These are phyloP conservation scores for Epinotia ramella DNA, from an alignment of 2,888 invertebrate genomes.

Conservation along the genomic window DNA sequence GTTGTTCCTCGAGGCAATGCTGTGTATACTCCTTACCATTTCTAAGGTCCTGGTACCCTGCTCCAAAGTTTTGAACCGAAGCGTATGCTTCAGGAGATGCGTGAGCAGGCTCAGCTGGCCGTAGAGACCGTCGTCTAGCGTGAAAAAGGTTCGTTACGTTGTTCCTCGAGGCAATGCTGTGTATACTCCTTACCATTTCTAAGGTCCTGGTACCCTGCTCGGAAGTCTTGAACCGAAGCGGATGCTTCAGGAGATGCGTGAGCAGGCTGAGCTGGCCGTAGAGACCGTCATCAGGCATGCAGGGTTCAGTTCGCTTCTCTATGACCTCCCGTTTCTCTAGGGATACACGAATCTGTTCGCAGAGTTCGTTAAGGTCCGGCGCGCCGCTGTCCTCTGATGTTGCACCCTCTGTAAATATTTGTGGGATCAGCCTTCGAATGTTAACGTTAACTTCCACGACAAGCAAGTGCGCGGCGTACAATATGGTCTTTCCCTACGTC, in stretches of 20 bases:
- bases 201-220: slow-evolving; percentile 89
- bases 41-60: slow-evolving; percentile 89
- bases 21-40: slow-evolving; percentile 72
- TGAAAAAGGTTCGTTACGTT: too few species aligned
- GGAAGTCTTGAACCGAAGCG: slow-evolving; percentile 93
- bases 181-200: slow-evolving; percentile 77
- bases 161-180: too few species aligned
- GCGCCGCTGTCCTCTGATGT: slow-evolving; percentile 80
- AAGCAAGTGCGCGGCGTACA: too few species aligned
- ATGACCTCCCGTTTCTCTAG: slow-evolving; percentile 92
- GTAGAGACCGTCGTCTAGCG: not conserved
- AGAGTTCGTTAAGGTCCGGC: slow-evolving; percentile 88
- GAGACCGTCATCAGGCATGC: slow-evolving; percentile 95
- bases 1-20: too few species aligned
- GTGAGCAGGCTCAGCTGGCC: slow-evolving; percentile 83
- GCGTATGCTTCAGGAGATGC: slow-evolving; percentile 82
- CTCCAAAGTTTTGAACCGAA: slow-evolving; percentile 92
- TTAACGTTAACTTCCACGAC: not conserved
- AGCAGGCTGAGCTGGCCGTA: slow-evolving; percentile 88
- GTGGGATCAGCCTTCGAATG: not conserved
- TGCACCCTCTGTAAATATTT: slow-evolving; percentile 67
- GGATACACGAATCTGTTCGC: slow-evolving; percentile 90
- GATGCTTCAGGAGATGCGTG: slow-evolving; percentile 95
- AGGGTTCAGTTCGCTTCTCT: slow-evolving; percentile 91
- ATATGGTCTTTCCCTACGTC: too few species aligned